Conservation (phyloP, 1,140 invertebrate species). For the Mycetomoellerius zeteki region DNA sequence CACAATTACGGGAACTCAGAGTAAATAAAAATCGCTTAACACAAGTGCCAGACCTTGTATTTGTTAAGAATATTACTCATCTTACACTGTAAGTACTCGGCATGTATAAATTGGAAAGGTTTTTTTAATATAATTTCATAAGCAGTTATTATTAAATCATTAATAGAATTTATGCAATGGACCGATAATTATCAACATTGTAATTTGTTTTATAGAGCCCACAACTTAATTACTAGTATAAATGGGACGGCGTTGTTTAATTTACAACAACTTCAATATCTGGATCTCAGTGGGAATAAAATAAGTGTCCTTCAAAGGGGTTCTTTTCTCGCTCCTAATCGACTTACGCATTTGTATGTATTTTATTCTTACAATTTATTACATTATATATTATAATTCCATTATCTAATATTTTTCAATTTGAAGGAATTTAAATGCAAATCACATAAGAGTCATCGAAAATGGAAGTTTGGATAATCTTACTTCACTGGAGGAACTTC, state of each 20-base stretch:
- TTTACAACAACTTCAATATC: conserved; percentile 88
- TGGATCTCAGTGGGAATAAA: conserved; percentile 90
- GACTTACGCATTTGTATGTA: conserved; percentile 86
- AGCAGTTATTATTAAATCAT: neutral
- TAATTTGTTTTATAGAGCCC: conserved; percentile 83
- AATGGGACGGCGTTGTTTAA: conserved; percentile 88
- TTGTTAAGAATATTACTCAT: conserved; percentile 81
- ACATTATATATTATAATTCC: neutral
- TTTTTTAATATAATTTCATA: neutral
- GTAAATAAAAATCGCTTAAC: conserved; percentile 84
- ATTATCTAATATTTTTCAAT: conserved; percentile 80
- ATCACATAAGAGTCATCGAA: conserved; percentile 91
- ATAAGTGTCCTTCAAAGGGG: conserved; percentile 87
- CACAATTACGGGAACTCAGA: conserved; percentile 85
- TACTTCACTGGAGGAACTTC: conserved; percentile 91
- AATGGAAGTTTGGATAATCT: conserved; percentile 91
- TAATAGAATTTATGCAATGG: neutral
- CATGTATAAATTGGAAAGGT: neutral
- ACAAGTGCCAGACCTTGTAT: conserved; percentile 79
- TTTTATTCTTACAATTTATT: conserved; percentile 43
- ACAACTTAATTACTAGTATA: conserved; percentile 90
- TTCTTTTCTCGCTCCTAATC: conserved; percentile 85
- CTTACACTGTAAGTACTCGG: conserved; percentile 81
- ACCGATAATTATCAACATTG: neutral
- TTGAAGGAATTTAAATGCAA: conserved; percentile 92